A percentile compares a stretch with the other conserved stretches of the same genome.
These are phyloP conservation scores for Loripinus fragilis DNA, from an alignment of 2,888 invertebrate species.

Conservation along the genomic window DNA sequence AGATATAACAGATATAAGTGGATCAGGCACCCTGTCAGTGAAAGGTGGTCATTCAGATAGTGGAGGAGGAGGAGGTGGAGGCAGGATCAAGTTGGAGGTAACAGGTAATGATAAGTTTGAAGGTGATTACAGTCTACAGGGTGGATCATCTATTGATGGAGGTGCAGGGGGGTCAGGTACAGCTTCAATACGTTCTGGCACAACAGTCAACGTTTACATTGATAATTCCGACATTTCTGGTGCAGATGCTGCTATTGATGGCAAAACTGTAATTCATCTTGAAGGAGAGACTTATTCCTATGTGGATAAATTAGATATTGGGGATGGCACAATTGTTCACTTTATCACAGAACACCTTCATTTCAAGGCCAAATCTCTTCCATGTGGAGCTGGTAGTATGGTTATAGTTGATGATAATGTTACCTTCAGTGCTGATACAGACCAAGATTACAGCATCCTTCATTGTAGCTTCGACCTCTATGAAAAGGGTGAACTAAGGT, in stretches of 20 bases:
- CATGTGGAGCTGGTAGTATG: conserved; percentile 59
- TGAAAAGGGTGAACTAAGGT: conserved; percentile 66
- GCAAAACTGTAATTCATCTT: conserved; percentile 59
- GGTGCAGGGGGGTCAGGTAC: conserved; percentile 71
- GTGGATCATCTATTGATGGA: conserved; percentile 58
- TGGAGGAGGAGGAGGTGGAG: conserved; percentile 72
- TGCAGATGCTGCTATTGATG: conserved; percentile 37
- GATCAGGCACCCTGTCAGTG: conserved; percentile 59
- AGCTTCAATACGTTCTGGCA: conserved; percentile 50
- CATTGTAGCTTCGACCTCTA: conserved; percentile 70
- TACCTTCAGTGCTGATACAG: conserved; percentile 66
- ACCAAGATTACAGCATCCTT: conserved; percentile 60
- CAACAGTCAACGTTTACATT: conserved; percentile 33
- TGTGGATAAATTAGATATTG: conserved; percentile 56
- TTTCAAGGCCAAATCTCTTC: conserved; percentile 59
- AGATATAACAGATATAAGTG: conserved; percentile 48
- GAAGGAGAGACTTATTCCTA: conserved; percentile 19
- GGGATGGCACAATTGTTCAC: conserved; percentile 51
- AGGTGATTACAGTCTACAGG: conserved; percentile 57
- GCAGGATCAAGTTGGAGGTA: conserved; percentile 59
- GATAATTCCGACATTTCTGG: conserved; percentile 56
- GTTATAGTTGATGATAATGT: conserved; percentile 63
- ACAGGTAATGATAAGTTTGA: conserved; percentile 61
- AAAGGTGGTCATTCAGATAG: conserved; percentile 59
- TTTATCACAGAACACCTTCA: conserved; percentile 51